Base-by-base conservation (phyloP, 2,113 vertebrate genomes). In the Pitta sordida region DNA sequence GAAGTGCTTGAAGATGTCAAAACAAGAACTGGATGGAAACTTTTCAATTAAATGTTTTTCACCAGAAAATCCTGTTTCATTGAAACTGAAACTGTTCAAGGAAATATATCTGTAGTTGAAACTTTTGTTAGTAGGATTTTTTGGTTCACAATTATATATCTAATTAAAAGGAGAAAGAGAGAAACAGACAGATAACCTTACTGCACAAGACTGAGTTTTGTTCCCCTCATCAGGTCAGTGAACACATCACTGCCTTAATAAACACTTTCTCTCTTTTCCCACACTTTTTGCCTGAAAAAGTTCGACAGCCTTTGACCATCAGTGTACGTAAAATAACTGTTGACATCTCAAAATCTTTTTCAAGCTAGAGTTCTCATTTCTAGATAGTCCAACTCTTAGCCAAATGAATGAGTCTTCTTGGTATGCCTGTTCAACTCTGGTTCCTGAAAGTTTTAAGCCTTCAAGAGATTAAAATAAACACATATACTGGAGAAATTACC, bases 51-150 rank as follows among this genome's bases (percentile, higher is more conserved):
- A 76, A 68, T 85, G 53, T 49, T 94, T 96, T 95, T 94, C 67
- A 83, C n/a, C 15, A 90, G 59, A 88, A 94, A 83, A 73, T 62
- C 52, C 19, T 74, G 48, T 64, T 87, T 78, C 86, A 75, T 43
- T 92, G 89, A 94, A 95, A 89, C 48, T 37, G 92, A 86, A 94
- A 75, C 81, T 65, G 70, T 86, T 91, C 69, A 91, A 71, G 69
- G 69, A 95, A 84, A 91, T 84, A 14, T 46, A 77, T 86, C 51
- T 51, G 43, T 56, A 64, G 36, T 30, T 81, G 79, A 82, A 94
- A 91, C 21, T 55, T 75, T 36, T 67, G 4, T 59, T 81, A 67
- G 39, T 67, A 81, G 77, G 2, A 4, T 67, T 69, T 80, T 60
- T 22, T 14, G 12, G 14, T 88, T 94, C 64, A 88, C 20, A 60